Base-by-base conservation (phyloP, 1,140 invertebrate species). In the Aphelinus atriplicis region DNA sequence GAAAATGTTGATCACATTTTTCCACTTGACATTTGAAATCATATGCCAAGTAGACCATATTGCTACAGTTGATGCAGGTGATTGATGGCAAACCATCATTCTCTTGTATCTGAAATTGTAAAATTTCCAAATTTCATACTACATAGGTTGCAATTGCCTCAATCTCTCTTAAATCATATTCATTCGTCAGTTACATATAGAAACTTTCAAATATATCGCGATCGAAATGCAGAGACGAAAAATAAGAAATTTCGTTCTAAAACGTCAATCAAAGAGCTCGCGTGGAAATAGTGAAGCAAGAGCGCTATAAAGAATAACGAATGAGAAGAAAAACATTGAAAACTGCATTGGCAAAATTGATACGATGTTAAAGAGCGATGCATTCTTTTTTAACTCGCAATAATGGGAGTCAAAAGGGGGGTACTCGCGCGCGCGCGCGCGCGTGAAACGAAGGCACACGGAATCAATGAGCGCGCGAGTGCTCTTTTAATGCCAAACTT, bases 11-110 rank as follows among this genome's bases (percentile, higher is more conserved):
- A 75, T 89, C 86, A 2, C 85, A 77, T 72, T 81, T 82, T 80
- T 89, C 85, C 72, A 88, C 87, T 71, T 87, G 85, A 60, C 83
- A 79, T 79, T 86, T 87, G 69, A 89, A 89, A 56, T 87, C 77
- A 48, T 86, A 88, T 0, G 86, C 86, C 7, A 86, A 74, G 62
- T 88, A 83, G 2, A 88, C 77, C 53, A 86, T 77, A 68, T 82
- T 76, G 6, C 84, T 76, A 78, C 88, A 89, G 53, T 81, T 79
- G 47, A 77, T 77, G 70, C 88, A 89, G 9, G 89, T 86, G n/a
- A 74, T 70, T 47, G 79, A 66, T n/a, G 88, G 87, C 63, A 88
- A 78, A 48, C 86, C 86, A 75, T 89, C 88, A 46, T 85, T 86
- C 76, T 87, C 80, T 71, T 80, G 64, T 43, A 87, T 73, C 88